phyloP scores from a whole-genome alignment of 2,797 vertebrate genomes.

The Xyrichtys novacula region DNA sequence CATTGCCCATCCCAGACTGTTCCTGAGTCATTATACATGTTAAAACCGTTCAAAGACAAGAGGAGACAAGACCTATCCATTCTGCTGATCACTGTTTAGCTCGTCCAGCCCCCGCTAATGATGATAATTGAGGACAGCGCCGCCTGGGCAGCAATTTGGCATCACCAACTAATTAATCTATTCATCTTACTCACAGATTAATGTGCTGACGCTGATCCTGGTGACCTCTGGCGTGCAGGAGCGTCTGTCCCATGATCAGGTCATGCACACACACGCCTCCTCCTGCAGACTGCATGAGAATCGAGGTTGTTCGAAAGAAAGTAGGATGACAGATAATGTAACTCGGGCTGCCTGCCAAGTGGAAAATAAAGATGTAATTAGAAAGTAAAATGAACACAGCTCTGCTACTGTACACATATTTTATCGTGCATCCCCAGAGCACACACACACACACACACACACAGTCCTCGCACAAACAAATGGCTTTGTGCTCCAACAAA shows the following conservation, averaged over 20 bases:
- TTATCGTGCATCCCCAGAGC: constrained; percentile 31
- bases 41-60: constrained; percentile 28
- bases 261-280: background rate
- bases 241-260: constrained; percentile 28
- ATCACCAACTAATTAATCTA: constrained; percentile 54
- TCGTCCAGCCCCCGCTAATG: constrained; percentile 46
- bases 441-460: constrained; percentile 18
- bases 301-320: background rate
- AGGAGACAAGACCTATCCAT: constrained; percentile 30
- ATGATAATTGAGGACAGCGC: constrained; percentile 42
- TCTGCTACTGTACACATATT: constrained; percentile 57
- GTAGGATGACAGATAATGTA: constrained; percentile 35
- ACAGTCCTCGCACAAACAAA: constrained; percentile 11
- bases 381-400: constrained; percentile 61
- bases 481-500: constrained; percentile 37
- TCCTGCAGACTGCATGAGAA: background rate
- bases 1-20: background rate
- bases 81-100: constrained; percentile 39
- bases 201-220: constrained; percentile 49
- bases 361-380: constrained; percentile 65
- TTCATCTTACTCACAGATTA: constrained; percentile 56
- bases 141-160: constrained; percentile 43
- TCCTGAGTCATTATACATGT: constrained; percentile 6
- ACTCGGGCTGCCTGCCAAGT: constrained; percentile 48
- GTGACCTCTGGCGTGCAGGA: constrained; percentile 48